These are phyloP conservation scores for Sitophilus oryzae DNA, from an alignment of 1,140 invertebrate genomes.

Conservation along the genomic window DNA sequence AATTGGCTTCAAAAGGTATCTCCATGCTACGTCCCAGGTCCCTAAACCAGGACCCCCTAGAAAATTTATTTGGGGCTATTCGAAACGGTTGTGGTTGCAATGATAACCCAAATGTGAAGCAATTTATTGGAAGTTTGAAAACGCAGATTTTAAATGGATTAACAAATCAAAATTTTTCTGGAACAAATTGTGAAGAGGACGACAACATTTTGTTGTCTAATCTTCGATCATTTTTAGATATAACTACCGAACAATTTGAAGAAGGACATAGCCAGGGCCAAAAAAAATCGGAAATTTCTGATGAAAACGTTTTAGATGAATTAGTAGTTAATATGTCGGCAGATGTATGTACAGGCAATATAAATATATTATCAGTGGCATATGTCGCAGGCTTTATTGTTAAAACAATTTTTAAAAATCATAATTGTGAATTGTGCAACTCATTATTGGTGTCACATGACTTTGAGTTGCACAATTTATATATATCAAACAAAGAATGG, in stretches of 20 bases:
- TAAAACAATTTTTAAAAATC: too few species aligned
- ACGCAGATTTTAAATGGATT: slow-evolving; percentile 26
- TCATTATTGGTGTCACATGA: too few species aligned
- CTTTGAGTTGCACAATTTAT: slow-evolving; percentile 16
- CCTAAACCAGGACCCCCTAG: slow-evolving; percentile 18
- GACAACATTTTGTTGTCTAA: slow-evolving; percentile 13
- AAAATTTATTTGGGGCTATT: slow-evolving; percentile 25
- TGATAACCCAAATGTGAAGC: slow-evolving; percentile 20
- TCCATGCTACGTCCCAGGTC: slow-evolving; percentile 6
- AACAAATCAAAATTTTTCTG: background rate
- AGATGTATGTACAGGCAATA: too few species aligned
- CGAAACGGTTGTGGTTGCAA: slow-evolving; percentile 14
- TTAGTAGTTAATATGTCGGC: too few species aligned
- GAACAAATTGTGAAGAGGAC: slow-evolving; percentile 20
- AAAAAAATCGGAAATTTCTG: too few species aligned
- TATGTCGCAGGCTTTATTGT: too few species aligned
- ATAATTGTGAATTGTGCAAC: background rate
- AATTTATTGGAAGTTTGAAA: too few species aligned
- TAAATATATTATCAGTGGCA: too few species aligned
- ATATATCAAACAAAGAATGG: slow-evolving; percentile 20
- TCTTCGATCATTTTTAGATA: slow-evolving; percentile 18
- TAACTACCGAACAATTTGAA: slow-evolving; percentile 5
- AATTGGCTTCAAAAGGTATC: slow-evolving; percentile 12
- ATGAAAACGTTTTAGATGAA: too few species aligned
- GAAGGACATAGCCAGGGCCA: background rate